Evolutionary conservation across 2,888 invertebrate genomes (phyloP), one percentile per base, ranked within the genome.

Genomic region (Pyrgus malvae): DNA sequence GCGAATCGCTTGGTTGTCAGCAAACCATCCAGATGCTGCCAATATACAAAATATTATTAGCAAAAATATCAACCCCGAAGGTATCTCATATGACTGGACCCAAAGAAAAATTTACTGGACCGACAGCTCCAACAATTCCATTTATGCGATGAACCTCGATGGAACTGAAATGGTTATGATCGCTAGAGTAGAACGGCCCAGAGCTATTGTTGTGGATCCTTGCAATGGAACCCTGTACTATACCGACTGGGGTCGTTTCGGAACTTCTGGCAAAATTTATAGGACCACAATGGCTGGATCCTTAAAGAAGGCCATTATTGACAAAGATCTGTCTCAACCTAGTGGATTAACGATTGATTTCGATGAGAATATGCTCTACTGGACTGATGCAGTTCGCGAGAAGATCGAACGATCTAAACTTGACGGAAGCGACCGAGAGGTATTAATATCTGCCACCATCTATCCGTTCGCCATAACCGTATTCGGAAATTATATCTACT

Each of bases 21-120:
- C 96, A 0, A 93, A 92, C 48, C 92, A 92, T 60, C 96, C 96
- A 0, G 92, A 92, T 1, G 79, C 86, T 2, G 78, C 87, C 3
- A 91, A 91, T 44, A 93, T 94, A 3, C 93, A 92, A 40, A 93
- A 93, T 51, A 93, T 97, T 1, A 92, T 96, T 25, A 93, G 83
- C 64, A 94, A 94, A 72, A 95, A 96, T 16, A 96, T 97, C 50
- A 97, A 97, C 80, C 97, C 98, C 0, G 97, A 98, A 79, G 97
- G 98, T 3, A 95, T 98, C 59, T 97, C 98, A 0, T 98, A 98
- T 74, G 99, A 99, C 75, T 99, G 99, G 99, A 97, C 99, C 0
- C 97, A 97, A 66, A 96, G 96, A 76, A 99, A 98, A 79, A 93
- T 99, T 29, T 99, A 99, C 80, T 99, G 98, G 98, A 98, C 99